Conservation (phyloP, 2,113 vertebrate species). For the Corynorhinus townsendii region DNA sequence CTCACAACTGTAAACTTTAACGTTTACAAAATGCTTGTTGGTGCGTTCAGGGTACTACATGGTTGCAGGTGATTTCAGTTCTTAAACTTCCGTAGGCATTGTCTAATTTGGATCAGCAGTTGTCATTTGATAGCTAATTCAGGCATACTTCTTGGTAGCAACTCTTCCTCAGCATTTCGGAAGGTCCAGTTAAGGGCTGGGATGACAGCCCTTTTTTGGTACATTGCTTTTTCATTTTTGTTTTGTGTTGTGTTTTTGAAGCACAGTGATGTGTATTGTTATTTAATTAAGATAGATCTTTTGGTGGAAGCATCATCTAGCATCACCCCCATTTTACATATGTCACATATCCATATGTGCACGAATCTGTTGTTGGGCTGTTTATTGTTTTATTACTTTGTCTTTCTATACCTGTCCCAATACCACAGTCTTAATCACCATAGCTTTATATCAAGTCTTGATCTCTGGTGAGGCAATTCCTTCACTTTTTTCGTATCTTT, state of each 20-base stretch:
- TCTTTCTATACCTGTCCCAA: background rate
- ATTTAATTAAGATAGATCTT: background rate
- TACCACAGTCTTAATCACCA: background rate
- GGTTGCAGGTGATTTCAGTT: background rate
- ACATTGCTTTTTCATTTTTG: background rate
- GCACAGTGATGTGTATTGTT: background rate
- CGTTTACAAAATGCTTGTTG: background rate
- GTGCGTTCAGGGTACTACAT: background rate
- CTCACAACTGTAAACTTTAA: background rate
- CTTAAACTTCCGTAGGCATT: background rate
- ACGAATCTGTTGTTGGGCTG: background rate
- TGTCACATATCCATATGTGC: background rate
- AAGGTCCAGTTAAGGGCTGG: background rate
- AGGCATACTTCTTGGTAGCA: background rate
- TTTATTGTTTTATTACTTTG: background rate
- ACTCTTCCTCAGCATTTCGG: background rate
- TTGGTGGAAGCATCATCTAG: background rate
- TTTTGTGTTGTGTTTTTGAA: background rate
- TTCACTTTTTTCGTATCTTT: background rate
- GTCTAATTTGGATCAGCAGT: background rate
- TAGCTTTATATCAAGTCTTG: conserved; percentile 27
- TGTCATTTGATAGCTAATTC: background rate
- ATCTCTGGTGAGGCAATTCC: background rate
- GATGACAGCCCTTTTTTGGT: background rate
- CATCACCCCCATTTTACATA: background rate